Base-by-base conservation (phyloP, 2,113 vertebrate genomes). In the Acinonyx jubatus region DNA sequence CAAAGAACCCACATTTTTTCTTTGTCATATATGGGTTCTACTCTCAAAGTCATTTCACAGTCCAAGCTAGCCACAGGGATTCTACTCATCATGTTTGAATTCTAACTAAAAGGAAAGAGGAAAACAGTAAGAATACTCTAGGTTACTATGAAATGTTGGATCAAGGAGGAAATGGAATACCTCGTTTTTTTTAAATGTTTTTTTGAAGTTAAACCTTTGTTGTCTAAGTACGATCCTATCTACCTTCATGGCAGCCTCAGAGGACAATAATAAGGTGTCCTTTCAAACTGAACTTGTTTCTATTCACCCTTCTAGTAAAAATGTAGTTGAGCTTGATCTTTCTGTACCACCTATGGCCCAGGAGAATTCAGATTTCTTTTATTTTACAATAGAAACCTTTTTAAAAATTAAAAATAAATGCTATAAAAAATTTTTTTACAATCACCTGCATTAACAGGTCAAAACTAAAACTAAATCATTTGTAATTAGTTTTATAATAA, bases 281-380 rank as follows among this genome's bases (percentile, higher is more conserved):
- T 65, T 83, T 95, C 81, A 21, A 94, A 76, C n/a, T 50, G 3
- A 63, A 85, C n/a, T 73, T 57, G 33, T 92, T 96, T 97, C n/a
- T 57, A 50, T 87, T 84, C 8, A 89, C 66, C 21, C 5, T 55
- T 57, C 1, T 50, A 38, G 14, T 48, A 57, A 96, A 83, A 89
- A 81, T 63, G 1, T 41, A 63, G 16, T 84, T 91, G 19, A 82
- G 1, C 7, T 88, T 93, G 21, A 80, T 93, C 21, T 87, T 73
- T 91, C 55, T 36, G 23, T n/a, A 27, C 52, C 25, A 78, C 16
- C 19, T 94, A 38, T 83, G 78, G 13, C 4, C 6, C 3, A 76
- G 38, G 2, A 79, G 48, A 89, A 50, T 89, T 92, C 48, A 61
- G 38, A 61, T 63, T n/a, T 36, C 57, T 88, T 86, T 91, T 78